phyloP scores from a whole-genome alignment of 2,888 invertebrate species.

The Macaria liturata region DNA sequence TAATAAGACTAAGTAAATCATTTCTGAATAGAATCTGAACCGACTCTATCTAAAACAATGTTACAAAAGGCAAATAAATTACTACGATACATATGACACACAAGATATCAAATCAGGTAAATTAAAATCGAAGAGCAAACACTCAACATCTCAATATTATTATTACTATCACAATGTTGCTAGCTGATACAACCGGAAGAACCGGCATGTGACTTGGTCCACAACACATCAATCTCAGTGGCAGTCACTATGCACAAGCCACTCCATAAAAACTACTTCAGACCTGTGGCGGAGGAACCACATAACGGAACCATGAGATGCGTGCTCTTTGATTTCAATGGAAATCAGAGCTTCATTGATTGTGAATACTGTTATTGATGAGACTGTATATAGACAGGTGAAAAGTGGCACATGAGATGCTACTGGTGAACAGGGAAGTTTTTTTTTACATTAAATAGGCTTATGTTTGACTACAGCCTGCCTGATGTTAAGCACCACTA shows the following conservation, averaged over 20 bases:
- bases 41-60: too few species aligned
- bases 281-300: conserved; percentile 19
- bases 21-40: too few species aligned
- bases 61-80: too few species aligned
- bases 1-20: too few species aligned
- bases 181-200: neutral
- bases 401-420: neutral
- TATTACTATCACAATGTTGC: too few species aligned
- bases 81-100: too few species aligned
- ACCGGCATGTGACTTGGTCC: conserved; percentile 1
- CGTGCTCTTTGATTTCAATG: conserved; percentile 51
- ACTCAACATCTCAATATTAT: too few species aligned
- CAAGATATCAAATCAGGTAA: too few species aligned
- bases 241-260: conserved; percentile 5
- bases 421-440: conserved; percentile 6
- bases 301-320: conserved; percentile 44
- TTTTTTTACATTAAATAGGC: too few species aligned
- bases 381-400: conserved; percentile 14
- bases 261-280: conserved; percentile 13
- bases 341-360: conserved; percentile 42
- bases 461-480: too few species aligned
- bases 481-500: too few species aligned
- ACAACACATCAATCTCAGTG: neutral
- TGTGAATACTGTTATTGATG: conserved; percentile 37
- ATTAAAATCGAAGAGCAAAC: too few species aligned